Evolutionary conservation across 2,797 vertebrate genomes (phyloP), one percentile per base, ranked within the genome.

Genomic region (Otolemur crassicaudatus): DNA sequence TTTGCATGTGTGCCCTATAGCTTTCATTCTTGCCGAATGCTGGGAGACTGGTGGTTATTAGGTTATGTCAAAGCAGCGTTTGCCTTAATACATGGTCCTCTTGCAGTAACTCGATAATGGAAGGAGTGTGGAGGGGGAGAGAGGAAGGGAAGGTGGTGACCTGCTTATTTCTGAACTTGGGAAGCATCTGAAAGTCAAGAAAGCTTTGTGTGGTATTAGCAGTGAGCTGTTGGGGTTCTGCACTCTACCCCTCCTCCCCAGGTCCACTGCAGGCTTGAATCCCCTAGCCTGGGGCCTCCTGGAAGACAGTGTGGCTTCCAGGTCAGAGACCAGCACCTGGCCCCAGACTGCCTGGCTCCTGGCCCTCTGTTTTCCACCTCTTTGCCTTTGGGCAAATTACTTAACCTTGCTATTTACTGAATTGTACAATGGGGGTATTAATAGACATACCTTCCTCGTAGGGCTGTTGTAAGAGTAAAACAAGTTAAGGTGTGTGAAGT

Each of bases 41-140:
- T 91, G 83, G 90, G 91, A 94, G 75, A 75, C 6, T 27, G 76
- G 90, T 97, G 91, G 83, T 97, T 97, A 97, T 95, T 97, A 92
- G 94, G 96, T 98, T 98, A 97, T 97, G 89, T 97, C 95, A 95
- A 92, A 94, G 94, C 72, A 92, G 90, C 63, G 80, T 96, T 97
- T 92, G 94, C 94, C 43, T 92, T 94, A 95, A 97, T 95, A 77
- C 97, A 94, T 40, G 79, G 67, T 95, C 90, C 91, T 93, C 94
- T 90, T 65, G 85, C 43, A 56, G 93, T 97, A 97, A 97, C 96
- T 90, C 93, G 96, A 97, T 96, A 95, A 95, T 61, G 37, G 61
- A 34, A 61, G 79, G 53, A 65, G 60, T 60, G 13, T n/a, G 34
- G 23, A 58, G 65, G 17, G 46, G 40, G 23, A 58, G 58, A 84